Conservation (phyloP, 2,888 invertebrate species). For the Drosophila barbarae region DNA sequence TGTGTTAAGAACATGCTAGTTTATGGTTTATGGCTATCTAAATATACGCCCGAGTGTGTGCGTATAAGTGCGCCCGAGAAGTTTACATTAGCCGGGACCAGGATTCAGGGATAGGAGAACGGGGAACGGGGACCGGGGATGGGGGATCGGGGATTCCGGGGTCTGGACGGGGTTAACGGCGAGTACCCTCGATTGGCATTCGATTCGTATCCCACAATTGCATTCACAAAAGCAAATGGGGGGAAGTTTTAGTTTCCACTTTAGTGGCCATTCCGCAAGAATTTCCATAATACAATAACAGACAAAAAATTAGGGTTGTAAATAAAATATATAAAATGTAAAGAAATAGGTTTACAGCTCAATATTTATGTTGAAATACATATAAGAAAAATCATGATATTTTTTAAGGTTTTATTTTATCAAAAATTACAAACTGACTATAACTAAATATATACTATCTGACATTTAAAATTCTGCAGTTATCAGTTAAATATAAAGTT, state of each 20-base stretch:
- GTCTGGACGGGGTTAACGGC: neutral
- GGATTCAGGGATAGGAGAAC: neutral
- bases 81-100: constrained; percentile 21
- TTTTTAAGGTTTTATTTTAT: too few relatives aligned
- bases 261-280: constrained; percentile 16
- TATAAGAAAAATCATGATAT: too few relatives aligned
- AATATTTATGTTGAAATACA: neutral
- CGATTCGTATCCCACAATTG: constrained; percentile 25
- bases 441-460: too few relatives aligned
- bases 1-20: constrained; percentile 50
- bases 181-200: constrained; percentile 19
- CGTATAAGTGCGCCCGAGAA: constrained; percentile 26
- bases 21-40: constrained; percentile 48
- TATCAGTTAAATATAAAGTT: too few relatives aligned
- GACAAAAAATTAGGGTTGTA: neutral
- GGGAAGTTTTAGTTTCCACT: constrained; percentile 22
- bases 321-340: neutral
- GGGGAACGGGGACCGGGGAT: neutral
- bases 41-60: constrained; percentile 27
- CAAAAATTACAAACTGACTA: too few relatives aligned
- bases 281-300: constrained; percentile 12
- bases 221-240: constrained; percentile 3
- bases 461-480: too few relatives aligned
- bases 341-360: too few relatives aligned
- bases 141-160: too few relatives aligned